A percentile compares a stretch with the other conserved stretches of the same genome.
Conservation (phyloP, 2,113 vertebrate species). For the Tenrec ecaudatus region DNA sequence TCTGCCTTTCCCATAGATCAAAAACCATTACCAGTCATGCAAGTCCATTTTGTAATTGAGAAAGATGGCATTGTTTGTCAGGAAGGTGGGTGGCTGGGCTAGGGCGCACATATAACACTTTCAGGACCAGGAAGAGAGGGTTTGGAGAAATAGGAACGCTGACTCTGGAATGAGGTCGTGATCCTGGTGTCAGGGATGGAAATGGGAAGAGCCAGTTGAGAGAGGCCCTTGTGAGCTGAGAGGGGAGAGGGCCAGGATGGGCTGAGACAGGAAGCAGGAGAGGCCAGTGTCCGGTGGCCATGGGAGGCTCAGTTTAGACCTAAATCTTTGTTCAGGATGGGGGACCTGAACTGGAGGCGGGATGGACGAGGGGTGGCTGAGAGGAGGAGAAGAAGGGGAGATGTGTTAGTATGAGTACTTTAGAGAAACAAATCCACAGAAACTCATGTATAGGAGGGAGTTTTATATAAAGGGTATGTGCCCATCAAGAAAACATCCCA, state of each 20-base stretch:
- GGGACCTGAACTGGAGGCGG: not conserved
- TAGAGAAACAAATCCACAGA: too few relatives aligned
- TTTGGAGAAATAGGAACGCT: not conserved
- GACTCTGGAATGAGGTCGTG: not conserved
- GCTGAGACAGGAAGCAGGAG: accelerated
- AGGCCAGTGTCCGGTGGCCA: not conserved
- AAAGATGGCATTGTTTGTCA: not conserved
- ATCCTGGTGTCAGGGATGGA: not conserved
- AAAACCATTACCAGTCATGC: not conserved
- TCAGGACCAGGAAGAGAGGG: not conserved
- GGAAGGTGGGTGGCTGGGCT: not conserved
- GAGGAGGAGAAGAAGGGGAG: too few relatives aligned
- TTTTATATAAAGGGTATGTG: too few relatives aligned
- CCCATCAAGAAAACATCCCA: too few relatives aligned
- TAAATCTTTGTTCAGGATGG: not conserved
- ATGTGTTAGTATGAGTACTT: too few relatives aligned
- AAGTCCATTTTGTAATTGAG: not conserved
- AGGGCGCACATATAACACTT: not conserved
- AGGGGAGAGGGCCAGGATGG: not conserved
- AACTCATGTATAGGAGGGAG: too few relatives aligned
- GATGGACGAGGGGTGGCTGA: not conserved
- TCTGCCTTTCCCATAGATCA: conserved; percentile 32
- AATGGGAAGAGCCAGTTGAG: not conserved
- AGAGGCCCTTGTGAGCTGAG: not conserved
- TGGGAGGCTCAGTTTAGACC: not conserved